These are phyloP conservation scores for Theretra japonica DNA, from an alignment of 2,888 invertebrate species.

Conservation along the genomic window DNA sequence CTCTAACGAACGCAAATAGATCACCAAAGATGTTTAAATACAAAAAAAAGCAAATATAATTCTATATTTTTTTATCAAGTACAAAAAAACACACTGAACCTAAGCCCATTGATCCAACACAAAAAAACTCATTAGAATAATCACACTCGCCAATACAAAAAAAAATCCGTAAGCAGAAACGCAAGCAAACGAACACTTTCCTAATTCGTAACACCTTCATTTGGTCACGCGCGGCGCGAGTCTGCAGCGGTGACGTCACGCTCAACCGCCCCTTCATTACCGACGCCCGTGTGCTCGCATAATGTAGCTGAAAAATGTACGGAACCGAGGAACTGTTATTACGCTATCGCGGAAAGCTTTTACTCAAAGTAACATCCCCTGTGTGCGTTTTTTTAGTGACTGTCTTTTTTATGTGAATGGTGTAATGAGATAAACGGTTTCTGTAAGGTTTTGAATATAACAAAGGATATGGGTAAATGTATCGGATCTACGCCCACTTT, in stretches of 20 bases:
- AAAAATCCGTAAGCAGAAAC: not conserved
- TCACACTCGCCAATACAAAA: not conserved
- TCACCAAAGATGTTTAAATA: too few relatives aligned
- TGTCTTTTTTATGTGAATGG: conserved; percentile 27
- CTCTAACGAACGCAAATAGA: too few relatives aligned
- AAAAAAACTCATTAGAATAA: conserved; percentile 6
- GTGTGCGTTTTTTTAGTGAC: conserved; percentile 23
- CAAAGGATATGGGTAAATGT: not conserved
- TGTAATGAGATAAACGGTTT: conserved; percentile 17
- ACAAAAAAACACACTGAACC: too few relatives aligned
- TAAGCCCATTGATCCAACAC: not conserved
- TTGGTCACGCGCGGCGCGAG: conserved; percentile 41
- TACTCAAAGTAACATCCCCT: conserved; percentile 31
- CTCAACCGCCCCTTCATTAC: conserved; percentile 47
- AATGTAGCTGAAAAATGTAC: conserved; percentile 45
- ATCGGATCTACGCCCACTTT: not conserved
- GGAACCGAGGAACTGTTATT: conserved; percentile 32
- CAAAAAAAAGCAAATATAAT: too few relatives aligned
- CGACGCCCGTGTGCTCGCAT: conserved; percentile 46
- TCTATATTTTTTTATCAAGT: too few relatives aligned
- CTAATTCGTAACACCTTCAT: conserved; percentile 43
- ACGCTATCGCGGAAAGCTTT: conserved; percentile 33
- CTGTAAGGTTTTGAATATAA: not conserved
- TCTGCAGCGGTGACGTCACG: conserved; percentile 36
- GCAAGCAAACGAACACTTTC: conserved; percentile 30